Base-by-base conservation (phyloP, 2,888 invertebrate species). In the Drosophila recens region DNA sequence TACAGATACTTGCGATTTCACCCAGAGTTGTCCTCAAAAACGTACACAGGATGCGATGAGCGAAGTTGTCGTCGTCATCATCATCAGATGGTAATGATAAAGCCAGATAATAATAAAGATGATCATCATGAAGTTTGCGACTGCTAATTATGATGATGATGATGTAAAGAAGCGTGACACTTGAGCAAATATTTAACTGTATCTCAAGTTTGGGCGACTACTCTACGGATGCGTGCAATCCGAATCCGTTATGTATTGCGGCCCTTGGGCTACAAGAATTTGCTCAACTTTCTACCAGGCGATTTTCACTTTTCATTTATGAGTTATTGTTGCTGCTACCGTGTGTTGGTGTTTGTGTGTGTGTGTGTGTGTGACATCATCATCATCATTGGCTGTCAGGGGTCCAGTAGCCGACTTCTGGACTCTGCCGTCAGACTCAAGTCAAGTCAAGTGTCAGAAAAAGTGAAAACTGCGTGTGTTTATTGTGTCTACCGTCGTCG, bases 221-320 rank as follows among this genome's bases (percentile, higher is more conserved):
- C 64, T 59, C 54, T 51, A 34, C 77, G 59, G 65, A 64, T 74
- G 72, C 65, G 9, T 58, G 64, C 76, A 75, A 75, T 76, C 77
- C 76, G 77, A 75, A 75, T 76, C 77, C 76, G 77, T 78, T 80
- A 80, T 80, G 64, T 70, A 45, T 49, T 30, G 27, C 53, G 65
- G 59, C 75, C 80, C 53, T 49, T 66, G 87, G 81, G 84, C 81
- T 73, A 71, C 69, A 89, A 89, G 84, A 84, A 84, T 84, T 89
- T 89, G 89, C 84, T 84, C 83, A 86, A 86, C 86, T 86, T 86
- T 86, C 86, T 86, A 89, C 89, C 66, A 59, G 51, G 70, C 80
- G 86, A 86, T 90, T 86, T 86, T 86, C 86, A 86, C 86, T 86
- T 86, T 86, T 90, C 90, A 86, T 88, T 90, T 89, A 90, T 82